Conservation (phyloP, 1,140 invertebrate genomes). For the Drosophila kurseongensis region DNA sequence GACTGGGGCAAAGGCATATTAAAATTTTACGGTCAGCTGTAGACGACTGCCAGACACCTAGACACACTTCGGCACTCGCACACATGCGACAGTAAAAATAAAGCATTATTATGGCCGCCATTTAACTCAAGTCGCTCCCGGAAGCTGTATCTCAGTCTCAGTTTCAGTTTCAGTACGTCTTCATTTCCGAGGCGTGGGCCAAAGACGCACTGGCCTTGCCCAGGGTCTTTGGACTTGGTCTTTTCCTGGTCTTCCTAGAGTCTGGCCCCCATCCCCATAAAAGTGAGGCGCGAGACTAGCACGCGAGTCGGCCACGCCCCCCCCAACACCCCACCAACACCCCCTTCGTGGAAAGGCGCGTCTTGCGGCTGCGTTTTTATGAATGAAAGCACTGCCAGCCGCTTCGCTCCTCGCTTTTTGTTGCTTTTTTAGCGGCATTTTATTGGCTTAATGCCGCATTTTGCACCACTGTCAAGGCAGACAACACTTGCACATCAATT, state of each 20-base stretch:
- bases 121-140: conserved; percentile 70
- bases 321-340: conserved; percentile 6
- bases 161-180: not conserved
- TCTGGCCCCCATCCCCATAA: conserved; percentile 43
- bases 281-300: conserved; percentile 59
- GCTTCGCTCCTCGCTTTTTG: conserved; percentile 22
- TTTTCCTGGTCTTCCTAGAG: conserved; percentile 12
- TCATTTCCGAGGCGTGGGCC: conserved; percentile 3
- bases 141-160: conserved; percentile 33
- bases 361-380: conserved; percentile 62
- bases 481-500: conserved; percentile 24
- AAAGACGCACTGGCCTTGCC: conserved; percentile 50
- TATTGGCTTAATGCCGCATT: conserved; percentile 70
- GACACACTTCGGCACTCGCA: conserved; percentile 57
- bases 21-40: conserved; percentile 76
- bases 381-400: conserved; percentile 54
- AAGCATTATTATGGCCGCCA: conserved; percentile 79
- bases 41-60: conserved; percentile 75
- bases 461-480: conserved; percentile 31
- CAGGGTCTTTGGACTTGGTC: conserved; percentile 13
- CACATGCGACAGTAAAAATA: conserved; percentile 77
- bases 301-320: conserved; percentile 46
- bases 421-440: conserved; percentile 61
- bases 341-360: conserved; percentile 5
- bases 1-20: conserved; percentile 44